These are phyloP conservation scores for Synaphobranchus kaupii DNA, from an alignment of 2,797 vertebrate genomes.

Conservation along the genomic window DNA sequence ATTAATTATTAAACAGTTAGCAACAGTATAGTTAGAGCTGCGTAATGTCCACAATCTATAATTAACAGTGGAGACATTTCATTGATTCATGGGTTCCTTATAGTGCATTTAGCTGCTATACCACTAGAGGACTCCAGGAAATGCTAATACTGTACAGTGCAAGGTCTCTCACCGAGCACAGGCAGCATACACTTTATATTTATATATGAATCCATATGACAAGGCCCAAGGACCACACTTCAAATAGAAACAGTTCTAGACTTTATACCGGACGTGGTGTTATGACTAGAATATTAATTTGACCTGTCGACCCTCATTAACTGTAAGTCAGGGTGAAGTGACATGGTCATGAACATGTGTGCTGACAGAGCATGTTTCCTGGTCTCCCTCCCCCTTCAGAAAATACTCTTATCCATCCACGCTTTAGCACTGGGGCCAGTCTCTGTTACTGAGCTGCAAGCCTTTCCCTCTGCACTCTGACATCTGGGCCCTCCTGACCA, in stretches of 20 bases:
- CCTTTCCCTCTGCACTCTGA: not conserved
- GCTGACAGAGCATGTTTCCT: not conserved
- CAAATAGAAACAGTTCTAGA: not conserved
- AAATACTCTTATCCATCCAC: not conserved
- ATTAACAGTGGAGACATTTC: not conserved
- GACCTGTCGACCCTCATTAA: not conserved
- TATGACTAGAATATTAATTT: not conserved
- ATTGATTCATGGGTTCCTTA: not conserved
- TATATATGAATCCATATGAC: not conserved
- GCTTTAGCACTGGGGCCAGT: not conserved
- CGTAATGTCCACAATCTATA: not conserved
- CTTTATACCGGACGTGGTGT: not conserved
- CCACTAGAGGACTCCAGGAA: not conserved
- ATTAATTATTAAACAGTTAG: not conserved
- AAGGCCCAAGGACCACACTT: not conserved
- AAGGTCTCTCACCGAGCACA: not conserved
- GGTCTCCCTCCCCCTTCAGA: not conserved
- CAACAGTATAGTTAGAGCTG: not conserved
- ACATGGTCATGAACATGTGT: not conserved
- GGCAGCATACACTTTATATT: not conserved
- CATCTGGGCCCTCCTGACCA: not conserved
- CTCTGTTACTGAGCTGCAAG: not conserved
- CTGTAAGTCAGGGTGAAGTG: not conserved
- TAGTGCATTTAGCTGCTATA: not conserved
- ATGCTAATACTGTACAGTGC: not conserved